A percentile compares a stretch with the other conserved stretches of the same genome.
These are phyloP conservation scores for Percopsis transmontana DNA, from an alignment of 2,113 vertebrate genomes.

Conservation along the genomic window DNA sequence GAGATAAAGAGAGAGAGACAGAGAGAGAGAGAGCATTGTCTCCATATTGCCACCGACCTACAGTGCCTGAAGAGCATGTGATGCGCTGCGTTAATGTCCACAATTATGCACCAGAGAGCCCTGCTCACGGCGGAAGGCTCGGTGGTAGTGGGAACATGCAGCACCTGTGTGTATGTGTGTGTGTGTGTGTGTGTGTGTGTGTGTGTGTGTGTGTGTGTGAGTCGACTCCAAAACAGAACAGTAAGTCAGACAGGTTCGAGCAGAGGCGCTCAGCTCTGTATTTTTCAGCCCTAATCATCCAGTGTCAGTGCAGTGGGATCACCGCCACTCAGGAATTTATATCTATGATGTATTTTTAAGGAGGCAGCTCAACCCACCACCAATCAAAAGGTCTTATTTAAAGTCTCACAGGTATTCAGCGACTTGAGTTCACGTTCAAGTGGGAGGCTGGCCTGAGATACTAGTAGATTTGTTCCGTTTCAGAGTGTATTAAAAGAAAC, in stretches of 20 bases:
- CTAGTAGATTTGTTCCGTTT: conserved; percentile 16
- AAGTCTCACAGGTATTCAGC: conserved; percentile 51
- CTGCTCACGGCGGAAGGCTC: conserved; percentile 46
- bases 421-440: conserved; percentile 7
- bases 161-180: too few relatives aligned
- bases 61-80: conserved; percentile 38
- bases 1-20: conserved; percentile 3
- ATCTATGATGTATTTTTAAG: conserved; percentile 52
- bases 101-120: conserved; percentile 67
- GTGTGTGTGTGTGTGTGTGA: neutral
- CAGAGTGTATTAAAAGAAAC: too few relatives aligned
- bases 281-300: conserved; percentile 37
- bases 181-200: neutral
- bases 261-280: conserved; percentile 36
- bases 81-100: conserved; percentile 61
- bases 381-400: conserved; percentile 64
- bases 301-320: conserved; percentile 42
- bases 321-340: conserved; percentile 57
- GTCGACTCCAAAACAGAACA: neutral
- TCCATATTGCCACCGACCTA: conserved; percentile 26
- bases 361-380: conserved; percentile 51
- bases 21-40: conserved; percentile 15
- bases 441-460: neutral
- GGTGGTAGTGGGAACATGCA: conserved; percentile 9
- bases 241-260: conserved; percentile 16